Evolutionary conservation across 2,888 invertebrate species (phyloP).

Genomic region (Amiota minor): DNA sequence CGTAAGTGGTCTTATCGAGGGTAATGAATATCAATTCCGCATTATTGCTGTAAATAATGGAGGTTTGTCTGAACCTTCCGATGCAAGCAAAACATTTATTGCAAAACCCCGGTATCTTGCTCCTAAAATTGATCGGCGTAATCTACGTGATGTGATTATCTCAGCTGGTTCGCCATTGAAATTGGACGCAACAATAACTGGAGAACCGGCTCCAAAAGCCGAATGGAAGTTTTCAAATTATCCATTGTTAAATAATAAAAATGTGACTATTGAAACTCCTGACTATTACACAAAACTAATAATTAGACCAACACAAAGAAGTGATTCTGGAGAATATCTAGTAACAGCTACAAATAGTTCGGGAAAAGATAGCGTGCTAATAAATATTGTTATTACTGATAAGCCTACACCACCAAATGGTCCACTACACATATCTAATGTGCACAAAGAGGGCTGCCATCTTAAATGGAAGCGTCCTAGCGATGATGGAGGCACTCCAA

Average conservation of each 20-base stretch:
- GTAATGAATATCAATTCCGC: constrained; percentile 97
- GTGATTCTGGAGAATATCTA: constrained; percentile 90
- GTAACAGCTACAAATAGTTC: constrained; percentile 90
- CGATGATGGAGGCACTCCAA: constrained; percentile 95
- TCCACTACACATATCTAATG: constrained; percentile 88
- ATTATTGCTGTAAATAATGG: constrained; percentile 96
- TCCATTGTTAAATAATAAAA: constrained; percentile 81
- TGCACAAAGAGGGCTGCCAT: constrained; percentile 94
- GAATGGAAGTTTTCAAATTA: constrained; percentile 93
- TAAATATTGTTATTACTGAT: constrained; percentile 88
- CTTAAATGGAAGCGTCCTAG: constrained; percentile 96
- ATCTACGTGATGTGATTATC: constrained; percentile 90
- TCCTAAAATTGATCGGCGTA: constrained; percentile 95
- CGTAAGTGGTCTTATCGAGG: constrained; percentile 93
- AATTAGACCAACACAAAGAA: constrained; percentile 85
- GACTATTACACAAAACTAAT: constrained; percentile 92
- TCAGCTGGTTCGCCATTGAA: constrained; percentile 95
- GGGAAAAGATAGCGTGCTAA: constrained; percentile 87
- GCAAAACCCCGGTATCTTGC: constrained; percentile 92
- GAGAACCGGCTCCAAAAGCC: constrained; percentile 95
- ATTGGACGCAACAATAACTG: constrained; percentile 92
- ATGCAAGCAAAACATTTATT: constrained; percentile 87
- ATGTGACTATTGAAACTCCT: constrained; percentile 85
- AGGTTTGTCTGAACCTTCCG: constrained; percentile 93
- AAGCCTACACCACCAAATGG: constrained; percentile 92